A percentile compares a stretch with the other conserved stretches of the same genome.
These are phyloP conservation scores for Frieseomelitta varia DNA, from an alignment of 1,140 invertebrate genomes.

Conservation along the genomic window DNA sequence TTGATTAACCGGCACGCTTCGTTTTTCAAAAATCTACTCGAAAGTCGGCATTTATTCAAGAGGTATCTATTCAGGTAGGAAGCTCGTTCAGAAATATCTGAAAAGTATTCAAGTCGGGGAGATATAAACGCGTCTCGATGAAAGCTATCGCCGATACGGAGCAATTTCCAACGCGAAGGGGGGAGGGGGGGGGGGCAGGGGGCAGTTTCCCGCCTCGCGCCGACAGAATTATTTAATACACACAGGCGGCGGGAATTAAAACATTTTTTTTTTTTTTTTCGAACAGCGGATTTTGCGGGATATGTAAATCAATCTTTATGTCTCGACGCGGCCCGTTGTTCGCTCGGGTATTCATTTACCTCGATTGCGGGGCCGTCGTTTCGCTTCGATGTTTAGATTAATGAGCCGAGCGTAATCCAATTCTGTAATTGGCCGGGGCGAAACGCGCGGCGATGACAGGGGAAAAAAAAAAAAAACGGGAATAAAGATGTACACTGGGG, in stretches of 20 bases:
- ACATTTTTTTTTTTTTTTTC: slow-evolving; percentile 46
- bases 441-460: slow-evolving; percentile 25
- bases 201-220: neutral
- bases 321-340: neutral
- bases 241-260: slow-evolving; percentile 60
- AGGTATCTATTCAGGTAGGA: neutral
- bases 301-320: slow-evolving; percentile 66
- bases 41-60: neutral
- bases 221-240: slow-evolving; percentile 43
- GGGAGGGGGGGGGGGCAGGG: too few species aligned
- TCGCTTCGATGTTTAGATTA: slow-evolving; percentile 48
- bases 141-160: neutral
- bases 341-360: slow-evolving; percentile 46
- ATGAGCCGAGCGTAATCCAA: slow-evolving; percentile 42
- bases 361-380: slow-evolving; percentile 28
- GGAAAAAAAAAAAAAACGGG: slow-evolving; percentile 27
- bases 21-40: neutral
- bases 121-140: neutral
- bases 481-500: slow-evolving; percentile 13
- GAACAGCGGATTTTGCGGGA: slow-evolving; percentile 6
- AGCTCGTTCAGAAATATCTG: neutral
- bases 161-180: slow-evolving; percentile 4
- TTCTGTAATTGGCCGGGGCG: slow-evolving; percentile 39
- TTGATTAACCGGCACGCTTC: neutral
- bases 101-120: neutral